Evolutionary conservation across 2,888 invertebrate species (phyloP).

Genomic region (Caenorhabditis sp.): DNA sequence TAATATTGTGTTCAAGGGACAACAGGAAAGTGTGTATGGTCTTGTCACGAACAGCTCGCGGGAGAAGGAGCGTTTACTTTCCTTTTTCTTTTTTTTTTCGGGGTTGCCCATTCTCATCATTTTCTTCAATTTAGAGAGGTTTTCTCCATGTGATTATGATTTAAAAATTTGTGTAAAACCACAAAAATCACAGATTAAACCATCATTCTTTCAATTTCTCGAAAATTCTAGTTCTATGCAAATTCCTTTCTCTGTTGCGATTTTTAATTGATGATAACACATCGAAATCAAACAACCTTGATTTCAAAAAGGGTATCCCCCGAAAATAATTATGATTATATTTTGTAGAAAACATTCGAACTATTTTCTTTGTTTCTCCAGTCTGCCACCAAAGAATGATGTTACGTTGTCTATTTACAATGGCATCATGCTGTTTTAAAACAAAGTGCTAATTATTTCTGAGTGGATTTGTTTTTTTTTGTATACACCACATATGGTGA

Average conservation of each 20-base stretch:
- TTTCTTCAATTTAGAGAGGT: neutral
- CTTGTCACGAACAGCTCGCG: no score
- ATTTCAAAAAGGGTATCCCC: neutral
- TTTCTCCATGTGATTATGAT: neutral
- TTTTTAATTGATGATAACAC: neutral
- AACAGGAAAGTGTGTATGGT: no score
- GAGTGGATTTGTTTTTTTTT: no score
- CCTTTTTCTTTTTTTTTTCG: neutral
- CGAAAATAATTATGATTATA: neutral
- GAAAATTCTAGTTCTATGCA: neutral
- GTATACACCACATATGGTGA: no score
- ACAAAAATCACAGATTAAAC: slow-evolving; percentile 1
- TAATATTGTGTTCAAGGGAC: no score
- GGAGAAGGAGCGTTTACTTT: no score
- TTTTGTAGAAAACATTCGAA: neutral
- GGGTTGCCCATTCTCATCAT: no score
- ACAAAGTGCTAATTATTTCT: no score
- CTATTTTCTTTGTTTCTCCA: neutral
- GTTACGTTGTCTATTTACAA: no score
- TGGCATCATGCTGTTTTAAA: no score
- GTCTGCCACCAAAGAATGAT: no score
- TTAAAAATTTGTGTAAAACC: slow-evolving; percentile 3
- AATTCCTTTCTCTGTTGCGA: neutral
- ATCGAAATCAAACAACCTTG: neutral
- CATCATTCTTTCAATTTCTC: neutral